Evolutionary conservation across 2,113 vertebrate species (phyloP), one percentile per base, ranked within the genome.

Genomic region (Thymallus thymallus): DNA sequence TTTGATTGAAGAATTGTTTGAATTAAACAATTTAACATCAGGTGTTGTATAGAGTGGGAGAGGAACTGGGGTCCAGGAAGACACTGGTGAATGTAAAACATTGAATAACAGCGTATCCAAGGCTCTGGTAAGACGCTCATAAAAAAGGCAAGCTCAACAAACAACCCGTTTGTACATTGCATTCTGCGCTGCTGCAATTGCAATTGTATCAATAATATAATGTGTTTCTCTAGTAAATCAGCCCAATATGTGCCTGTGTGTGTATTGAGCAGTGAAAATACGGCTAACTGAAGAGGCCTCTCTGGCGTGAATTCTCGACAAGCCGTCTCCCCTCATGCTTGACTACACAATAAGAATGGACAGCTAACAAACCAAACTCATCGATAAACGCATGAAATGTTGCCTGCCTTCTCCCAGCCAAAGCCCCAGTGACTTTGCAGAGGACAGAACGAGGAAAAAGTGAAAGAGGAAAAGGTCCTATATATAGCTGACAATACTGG

Each of bases 401-500:
- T 81, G 87, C 88, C 82, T 88, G 90, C 81, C 90, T 90, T 81
- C 75, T 69, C 66, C 70, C 78, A 88, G 73, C 87, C 82, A 85
- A 90, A 91, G 87, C 88, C 90, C 89, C 30, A 75, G 88, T 90
- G 80, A 93, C 93, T 91, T 93, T 92, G 92, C 86, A 72, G 61
- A 79, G 77, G 35, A 41, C 9, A 41, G 35, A 41, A 10, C 2
- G 35, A 41, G 35, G 35, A 74, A 64, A 81, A 80, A 77, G 70
- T n/a, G 67, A 78, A 75, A 71, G 76, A 83, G 29, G 80, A 75
- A 85, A 82, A 85, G 85, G 86, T 86, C 88, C 94, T 98, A 97
- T 95, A 95, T 96, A 96, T 96, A 97, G 95, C 93, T 93, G 93
- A 97, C 95, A 98, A 97, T 97, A 96, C 96, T 95, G 93, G 92